A percentile compares a stretch with the other conserved stretches of the same genome.
Evolutionary conservation across 2,888 invertebrate genomes (phyloP).

Genomic region (Furcula furcula): DNA sequence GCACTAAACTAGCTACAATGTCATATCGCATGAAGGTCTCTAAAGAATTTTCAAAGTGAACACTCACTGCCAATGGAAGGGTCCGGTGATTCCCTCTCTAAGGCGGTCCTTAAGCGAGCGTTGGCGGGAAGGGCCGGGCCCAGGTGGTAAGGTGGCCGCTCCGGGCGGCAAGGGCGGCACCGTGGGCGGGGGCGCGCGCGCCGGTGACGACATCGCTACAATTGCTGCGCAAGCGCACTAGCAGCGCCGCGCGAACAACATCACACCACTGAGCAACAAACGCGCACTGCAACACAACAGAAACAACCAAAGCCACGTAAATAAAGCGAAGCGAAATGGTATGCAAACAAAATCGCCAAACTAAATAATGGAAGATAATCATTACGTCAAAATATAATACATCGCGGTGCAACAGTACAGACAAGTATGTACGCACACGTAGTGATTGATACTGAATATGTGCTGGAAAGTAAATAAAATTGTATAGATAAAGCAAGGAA

Average conservation of each 20-base stretch:
- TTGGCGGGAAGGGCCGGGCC: constrained; percentile 85
- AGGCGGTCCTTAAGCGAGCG: constrained; percentile 89
- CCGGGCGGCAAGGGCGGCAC: constrained; percentile 57
- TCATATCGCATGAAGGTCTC: background rate
- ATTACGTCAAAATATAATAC: too few relatives aligned
- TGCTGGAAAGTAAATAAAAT: too few relatives aligned
- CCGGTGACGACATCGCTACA: constrained; percentile 63
- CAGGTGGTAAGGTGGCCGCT: constrained; percentile 70
- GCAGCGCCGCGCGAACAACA: constrained; percentile 49
- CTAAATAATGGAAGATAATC: too few relatives aligned
- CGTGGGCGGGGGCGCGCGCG: constrained; percentile 55
- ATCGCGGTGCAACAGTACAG: too few relatives aligned
- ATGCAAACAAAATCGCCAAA: constrained; percentile 39
- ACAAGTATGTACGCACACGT: too few relatives aligned
- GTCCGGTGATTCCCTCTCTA: constrained; percentile 89
- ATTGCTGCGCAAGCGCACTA: constrained; percentile 43
- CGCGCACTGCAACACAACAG: constrained; percentile 74
- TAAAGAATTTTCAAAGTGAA: constrained; percentile 17
- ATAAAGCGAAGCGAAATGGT: constrained; percentile 61
- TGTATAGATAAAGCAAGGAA: too few relatives aligned
- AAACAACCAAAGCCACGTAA: constrained; percentile 73
- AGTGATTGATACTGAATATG: too few relatives aligned
- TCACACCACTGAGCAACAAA: constrained; percentile 62
- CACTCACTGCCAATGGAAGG: constrained; percentile 92
- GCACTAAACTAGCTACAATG: background rate